phyloP scores from a whole-genome alignment of 2,797 vertebrate species.

The Delichon dasypus region DNA sequence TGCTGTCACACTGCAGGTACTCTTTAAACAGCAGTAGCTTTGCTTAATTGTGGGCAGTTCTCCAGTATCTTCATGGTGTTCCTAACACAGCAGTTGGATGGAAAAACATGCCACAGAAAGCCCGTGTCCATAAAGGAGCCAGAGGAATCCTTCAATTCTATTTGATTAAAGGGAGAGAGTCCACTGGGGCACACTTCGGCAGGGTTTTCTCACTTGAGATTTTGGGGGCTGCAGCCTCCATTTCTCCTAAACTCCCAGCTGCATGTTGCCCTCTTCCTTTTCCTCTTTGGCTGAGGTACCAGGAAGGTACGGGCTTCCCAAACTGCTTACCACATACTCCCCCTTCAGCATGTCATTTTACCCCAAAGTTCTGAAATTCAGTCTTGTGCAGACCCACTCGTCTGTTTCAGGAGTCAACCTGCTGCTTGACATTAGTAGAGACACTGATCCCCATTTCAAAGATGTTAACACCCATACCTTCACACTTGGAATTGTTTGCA shows the following conservation, averaged over 20 bases:
- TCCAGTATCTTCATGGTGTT: background rate
- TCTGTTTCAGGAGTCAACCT: background rate
- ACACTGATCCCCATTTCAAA: background rate
- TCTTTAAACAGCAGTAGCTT: background rate
- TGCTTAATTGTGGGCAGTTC: accelerated
- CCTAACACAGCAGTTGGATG: accelerated
- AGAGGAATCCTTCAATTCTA: background rate
- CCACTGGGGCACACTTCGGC: background rate
- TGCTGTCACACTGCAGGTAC: too few species aligned
- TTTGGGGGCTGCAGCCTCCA: background rate
- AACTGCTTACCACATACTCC: background rate
- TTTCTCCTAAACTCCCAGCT: background rate
- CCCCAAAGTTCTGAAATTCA: background rate
- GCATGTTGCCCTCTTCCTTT: background rate
- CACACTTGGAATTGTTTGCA: background rate
- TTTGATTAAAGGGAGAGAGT: background rate
- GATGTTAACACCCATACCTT: too few species aligned
- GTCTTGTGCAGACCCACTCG: background rate
- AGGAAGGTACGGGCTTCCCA: background rate
- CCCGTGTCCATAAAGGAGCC: background rate
- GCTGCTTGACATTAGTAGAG: background rate
- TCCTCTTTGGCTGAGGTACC: background rate
- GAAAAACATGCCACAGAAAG: background rate
- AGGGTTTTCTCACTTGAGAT: background rate
- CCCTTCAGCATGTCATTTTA: background rate